Evolutionary conservation across 37 sponge, comb jelly and placozoan genomes (phyloP), one percentile per base, ranked within the genome.

Genomic region (Hormiphora californensis): DNA sequence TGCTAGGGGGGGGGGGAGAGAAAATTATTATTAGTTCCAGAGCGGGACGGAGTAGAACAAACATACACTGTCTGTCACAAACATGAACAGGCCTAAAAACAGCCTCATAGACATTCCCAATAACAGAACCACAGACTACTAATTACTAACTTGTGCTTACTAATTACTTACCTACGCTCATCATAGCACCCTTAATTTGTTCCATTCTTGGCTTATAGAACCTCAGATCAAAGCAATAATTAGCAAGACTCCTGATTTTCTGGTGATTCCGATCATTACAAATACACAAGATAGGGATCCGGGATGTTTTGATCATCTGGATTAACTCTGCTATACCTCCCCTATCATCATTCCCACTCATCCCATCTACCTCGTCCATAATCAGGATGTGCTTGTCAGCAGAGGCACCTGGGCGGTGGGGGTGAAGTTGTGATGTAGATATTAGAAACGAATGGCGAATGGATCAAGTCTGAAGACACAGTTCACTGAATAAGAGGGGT

Each of bases 301-400:
- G 86, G 15, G 94, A 87, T 15, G 86, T 90, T 91, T 98, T 95
- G 55, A 95, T 98, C 27, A 98, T 55, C 37, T 62, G 37, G 22
- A 98, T 95, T 55, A 95, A 89, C 65, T 98, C 99, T 90, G 93
- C 91, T 8, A 94, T 87, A 23, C 96, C 99, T 32, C 96, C 96
- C 30, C 95, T 90, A 55, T 98, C 99, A 27, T 93, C 99, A 88
- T 93, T 95, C 0, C 99, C 99, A n/a, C 92, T 90, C 99, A 95
- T 98, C 27, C 99, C 99, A 87, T 98, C 99, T 11, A 98, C 99
- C 55, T 95, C 96, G 54, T 95, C 99, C 99, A 95, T 98, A 19
- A 95, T 91, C 33, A 98, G 89, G 22, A 88, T 95, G 86, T 93
- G 94, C 38, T 86, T 89, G 49, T 62, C 55, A 19, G 25, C 55